Base-by-base conservation (phyloP, 2,797 vertebrate species). In the Gymnocypris eckloni region DNA sequence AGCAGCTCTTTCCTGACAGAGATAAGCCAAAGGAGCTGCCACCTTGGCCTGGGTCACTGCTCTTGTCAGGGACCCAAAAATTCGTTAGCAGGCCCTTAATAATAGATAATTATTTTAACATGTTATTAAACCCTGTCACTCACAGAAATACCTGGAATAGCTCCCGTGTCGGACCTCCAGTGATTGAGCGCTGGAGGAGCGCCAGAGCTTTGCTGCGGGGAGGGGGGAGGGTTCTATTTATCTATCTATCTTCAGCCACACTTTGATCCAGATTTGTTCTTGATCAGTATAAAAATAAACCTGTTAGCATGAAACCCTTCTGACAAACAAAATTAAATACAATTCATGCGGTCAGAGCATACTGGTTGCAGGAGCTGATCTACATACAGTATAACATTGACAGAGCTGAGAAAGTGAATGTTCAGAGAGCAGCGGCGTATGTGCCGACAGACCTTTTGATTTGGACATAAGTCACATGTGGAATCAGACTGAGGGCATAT, bases 111-210 rank as follows among this genome's bases (percentile, higher is more conserved):
- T 93, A 93, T 93, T 93, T 93, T 87, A 88, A 91, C 92, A 93
- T 92, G 90, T 95, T 94, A 96, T 95, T 95, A 95, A 94, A 94
- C 83, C 90, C 93, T 94, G 94, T 95, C 95, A 94, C 88, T 96
- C 94, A 94, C 89, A 87, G 90, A 93, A 94, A 95, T 95, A 93
- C 94, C 93, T 91, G 92, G 90, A 92, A 95, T 95, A 93, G 90
- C 93, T 94, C 91, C 91, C 33, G 43, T 82, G 76, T 56, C 87
- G 86, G 89, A 87, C 86, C 89, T 87, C 66, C 88, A 92, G 89
- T 92, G 93, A 94, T 92, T 92, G 93, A 94, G 33, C 1, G 5
- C 81, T 86, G 85, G 82, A 87, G 10, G 12, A 39, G 39, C 1
- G 72, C 86, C 86, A 85, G 12, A 41, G 37, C 11, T 66, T 18